A percentile compares a stretch with the other conserved stretches of the same genome.
Conservation (phyloP, 2,888 invertebrate species). For the Panzeria rudis region DNA sequence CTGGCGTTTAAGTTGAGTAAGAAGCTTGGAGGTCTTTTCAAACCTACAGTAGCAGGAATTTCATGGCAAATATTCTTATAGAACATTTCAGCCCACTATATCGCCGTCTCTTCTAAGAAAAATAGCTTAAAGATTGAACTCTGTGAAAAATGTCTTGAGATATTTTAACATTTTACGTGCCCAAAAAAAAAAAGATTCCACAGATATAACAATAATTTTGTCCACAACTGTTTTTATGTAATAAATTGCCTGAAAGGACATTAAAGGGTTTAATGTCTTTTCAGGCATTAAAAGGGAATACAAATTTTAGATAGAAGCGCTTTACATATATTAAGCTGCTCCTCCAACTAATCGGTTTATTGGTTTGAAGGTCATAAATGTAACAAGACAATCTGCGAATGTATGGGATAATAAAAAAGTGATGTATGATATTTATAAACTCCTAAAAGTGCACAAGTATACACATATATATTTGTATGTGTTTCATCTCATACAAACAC, state of each 20-base stretch:
- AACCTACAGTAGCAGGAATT: too few species aligned
- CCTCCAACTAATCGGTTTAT: constrained; percentile 55
- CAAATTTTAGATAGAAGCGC: neutral
- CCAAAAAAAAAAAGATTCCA: too few species aligned
- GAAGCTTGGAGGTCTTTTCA: too few species aligned
- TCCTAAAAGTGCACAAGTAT: neutral
- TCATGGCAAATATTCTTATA: too few species aligned
- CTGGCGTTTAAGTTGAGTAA: too few species aligned
- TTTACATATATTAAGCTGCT: neutral
- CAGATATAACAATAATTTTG: neutral
- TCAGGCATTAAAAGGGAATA: constrained; percentile 1
- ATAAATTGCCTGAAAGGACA: neutral
- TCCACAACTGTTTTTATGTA: neutral
- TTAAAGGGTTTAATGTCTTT: too few species aligned
- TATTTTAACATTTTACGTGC: too few species aligned
- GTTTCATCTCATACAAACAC: neutral
- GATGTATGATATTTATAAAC: constrained; percentile 4
- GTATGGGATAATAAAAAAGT: constrained; percentile 39
- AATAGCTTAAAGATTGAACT: too few species aligned
- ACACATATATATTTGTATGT: neutral
- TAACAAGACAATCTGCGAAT: constrained; percentile 39
- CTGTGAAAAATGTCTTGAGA: too few species aligned
- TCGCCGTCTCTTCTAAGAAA: too few species aligned
- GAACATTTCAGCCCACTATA: too few species aligned
- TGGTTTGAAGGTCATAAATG: constrained; percentile 56